Conservation (phyloP, 1,140 invertebrate genomes). For the Babylonia areolata region DNA sequence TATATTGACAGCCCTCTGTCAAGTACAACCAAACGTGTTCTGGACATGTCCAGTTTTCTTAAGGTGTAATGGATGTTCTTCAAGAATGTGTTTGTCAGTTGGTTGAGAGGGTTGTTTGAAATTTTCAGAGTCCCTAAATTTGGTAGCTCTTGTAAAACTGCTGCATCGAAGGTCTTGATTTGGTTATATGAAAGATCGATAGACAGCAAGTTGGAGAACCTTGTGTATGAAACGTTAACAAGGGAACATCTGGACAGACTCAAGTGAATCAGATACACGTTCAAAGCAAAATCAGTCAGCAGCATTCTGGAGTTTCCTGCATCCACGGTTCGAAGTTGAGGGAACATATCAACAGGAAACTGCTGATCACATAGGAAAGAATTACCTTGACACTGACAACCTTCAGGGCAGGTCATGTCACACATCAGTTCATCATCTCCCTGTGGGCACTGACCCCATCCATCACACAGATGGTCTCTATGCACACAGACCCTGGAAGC, state of each 20-base stretch:
- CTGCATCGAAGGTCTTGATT: too few species aligned
- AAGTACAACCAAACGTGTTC: not conserved
- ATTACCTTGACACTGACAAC: conserved; percentile 6
- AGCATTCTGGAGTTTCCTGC: not conserved
- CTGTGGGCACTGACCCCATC: conserved; percentile 4
- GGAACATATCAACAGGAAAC: not conserved
- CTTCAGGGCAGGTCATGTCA: not conserved
- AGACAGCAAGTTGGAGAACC: not conserved
- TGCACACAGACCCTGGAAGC: conserved; percentile 2
- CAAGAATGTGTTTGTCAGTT: too few species aligned
- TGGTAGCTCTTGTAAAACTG: too few species aligned
- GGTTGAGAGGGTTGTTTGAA: too few species aligned
- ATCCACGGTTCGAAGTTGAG: not conserved
- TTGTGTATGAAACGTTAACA: not conserved
- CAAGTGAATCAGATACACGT: not conserved
- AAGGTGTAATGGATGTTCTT: too few species aligned
- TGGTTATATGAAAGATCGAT: not conserved
- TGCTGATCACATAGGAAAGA: not conserved
- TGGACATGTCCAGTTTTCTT: too few species aligned
- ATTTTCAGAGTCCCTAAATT: too few species aligned
- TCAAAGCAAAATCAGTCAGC: not conserved
- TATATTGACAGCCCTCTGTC: not conserved
- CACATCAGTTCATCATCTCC: conserved; percentile 27
- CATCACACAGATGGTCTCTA: conserved; percentile 7
- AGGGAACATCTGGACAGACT: not conserved